phyloP scores from a whole-genome alignment of 2,888 invertebrate species.

The Dastarcus helophoroides region DNA sequence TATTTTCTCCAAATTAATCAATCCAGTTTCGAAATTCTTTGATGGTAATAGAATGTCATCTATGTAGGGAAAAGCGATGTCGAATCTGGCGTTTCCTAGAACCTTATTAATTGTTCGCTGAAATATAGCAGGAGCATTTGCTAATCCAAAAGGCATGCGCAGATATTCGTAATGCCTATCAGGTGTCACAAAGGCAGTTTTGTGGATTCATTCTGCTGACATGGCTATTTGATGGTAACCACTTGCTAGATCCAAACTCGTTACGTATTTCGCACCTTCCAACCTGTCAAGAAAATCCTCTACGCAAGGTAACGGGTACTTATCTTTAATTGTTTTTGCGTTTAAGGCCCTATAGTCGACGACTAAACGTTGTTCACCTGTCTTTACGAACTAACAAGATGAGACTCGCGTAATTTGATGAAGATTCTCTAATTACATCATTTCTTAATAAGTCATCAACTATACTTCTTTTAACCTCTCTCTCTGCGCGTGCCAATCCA shows the following conservation, averaged over 20 bases:
- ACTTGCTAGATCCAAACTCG: conserved; percentile 22
- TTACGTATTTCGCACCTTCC: conserved; percentile 20
- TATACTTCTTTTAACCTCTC: conserved; percentile 15
- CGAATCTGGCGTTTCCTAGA: conserved; percentile 7
- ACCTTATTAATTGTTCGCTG: conserved; percentile 10
- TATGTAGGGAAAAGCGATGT: conserved; percentile 12
- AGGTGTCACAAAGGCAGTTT: conserved; percentile 13
- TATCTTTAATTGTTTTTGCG: conserved; percentile 22
- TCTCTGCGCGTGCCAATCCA: conserved; percentile 18
- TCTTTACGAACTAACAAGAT: conserved; percentile 16
- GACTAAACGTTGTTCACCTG: conserved; percentile 17
- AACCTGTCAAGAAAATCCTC: conserved; percentile 25
- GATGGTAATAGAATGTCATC: conserved; percentile 17
- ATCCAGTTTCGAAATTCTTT: conserved; percentile 6
- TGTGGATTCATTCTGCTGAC: conserved; percentile 8
- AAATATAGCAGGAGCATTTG: conserved; percentile 17
- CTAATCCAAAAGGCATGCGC: conserved; percentile 13
- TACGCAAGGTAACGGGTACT: conserved; percentile 25
- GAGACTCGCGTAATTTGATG: conserved; percentile 20
- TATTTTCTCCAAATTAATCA: conserved; percentile 10
- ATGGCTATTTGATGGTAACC: conserved; percentile 28
- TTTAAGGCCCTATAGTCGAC: conserved; percentile 25
- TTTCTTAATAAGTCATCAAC: conserved; percentile 16
- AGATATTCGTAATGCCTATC: conserved; percentile 13
- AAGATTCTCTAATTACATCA: conserved; percentile 18